A percentile compares a stretch with the other conserved stretches of the same genome.
Conservation (phyloP, 1,140 invertebrate genomes). For the Orussus abietinus region DNA sequence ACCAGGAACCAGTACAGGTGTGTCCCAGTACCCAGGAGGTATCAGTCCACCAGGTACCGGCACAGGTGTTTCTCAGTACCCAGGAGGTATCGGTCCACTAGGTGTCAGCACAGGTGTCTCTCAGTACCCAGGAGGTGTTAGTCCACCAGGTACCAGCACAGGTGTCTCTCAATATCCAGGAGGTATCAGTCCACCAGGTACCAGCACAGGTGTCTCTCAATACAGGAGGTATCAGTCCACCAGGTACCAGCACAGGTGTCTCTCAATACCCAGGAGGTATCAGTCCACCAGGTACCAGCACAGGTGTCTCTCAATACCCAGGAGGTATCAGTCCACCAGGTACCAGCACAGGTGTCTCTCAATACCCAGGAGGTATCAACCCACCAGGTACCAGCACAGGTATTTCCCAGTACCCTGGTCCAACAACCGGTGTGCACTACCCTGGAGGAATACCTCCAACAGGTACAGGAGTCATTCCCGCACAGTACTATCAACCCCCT, state of each 20-base stretch:
- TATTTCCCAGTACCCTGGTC: background rate
- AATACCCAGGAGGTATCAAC: constrained; percentile 17
- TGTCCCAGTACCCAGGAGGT: constrained; percentile 2
- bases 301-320: no score
- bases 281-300: no score
- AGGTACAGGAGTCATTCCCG: constrained; percentile 4
- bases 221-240: constrained; percentile 2
- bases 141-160: no score
- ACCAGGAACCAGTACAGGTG: no score
- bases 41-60: no score
- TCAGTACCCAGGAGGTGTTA: constrained; percentile 17
- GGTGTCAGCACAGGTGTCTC: no score
- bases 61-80: no score
- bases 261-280: no score
- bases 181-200: no score
- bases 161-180: constrained; percentile 1
- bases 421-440: background rate
- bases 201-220: background rate
- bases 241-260: constrained; percentile 8
- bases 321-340: no score
- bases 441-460: constrained; percentile 5
- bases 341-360: no score
- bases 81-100: constrained; percentile 4
- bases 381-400: background rate
- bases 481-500: constrained; percentile 2